Base-by-base conservation (phyloP, 2,113 vertebrate genomes). In the Phalacrocorax aristotelis region DNA sequence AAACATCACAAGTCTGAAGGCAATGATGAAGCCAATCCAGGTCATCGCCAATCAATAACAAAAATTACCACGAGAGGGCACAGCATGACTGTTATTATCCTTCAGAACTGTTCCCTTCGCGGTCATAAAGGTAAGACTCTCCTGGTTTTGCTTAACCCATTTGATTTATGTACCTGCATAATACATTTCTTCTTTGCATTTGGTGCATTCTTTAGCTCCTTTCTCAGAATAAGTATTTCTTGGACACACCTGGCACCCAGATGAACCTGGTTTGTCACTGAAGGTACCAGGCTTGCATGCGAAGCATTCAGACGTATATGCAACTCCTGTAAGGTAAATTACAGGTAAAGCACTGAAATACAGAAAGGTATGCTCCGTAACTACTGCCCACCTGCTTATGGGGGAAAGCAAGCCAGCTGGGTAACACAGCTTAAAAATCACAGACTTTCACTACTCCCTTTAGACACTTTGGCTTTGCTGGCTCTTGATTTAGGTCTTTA, bases 261-360 rank as follows among this genome's bases (percentile, higher is more conserved):
- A 99, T 0, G 99, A 99, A 25, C 99, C 99, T 3, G 99, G 98
- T 34, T 93, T 96, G 40, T 95, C 97, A 85, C 99, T 99, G 97
- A 99, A 99, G 2, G 98, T 99, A 19, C 99, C 99, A 1, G 99
- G 98, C 72, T 99, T 99, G 97, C 99, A 99, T 0, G 98, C 99
- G 9, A 99, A 99, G 96, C 99, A 99, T 96, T 99, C 99, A 0
- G 99, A 99, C 0, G 99, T 99, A 90, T 99, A 99, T 0, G 99
- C 99, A 85, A 99, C 99, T 55, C 99, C 99, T 99, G 97, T 11
- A 84, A 82, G 30, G 48, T 23, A 97, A 97, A 18, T 6, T 17
- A 55, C 30, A 55, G 32, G 10, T 70, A 44, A 91, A 89, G 8
- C 54, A 84, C 48, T 74, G 62, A 62, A 76, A 74, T 26, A 49